Conservation (phyloP, 2,113 vertebrate species). For the Syngnathus scovelli region DNA sequence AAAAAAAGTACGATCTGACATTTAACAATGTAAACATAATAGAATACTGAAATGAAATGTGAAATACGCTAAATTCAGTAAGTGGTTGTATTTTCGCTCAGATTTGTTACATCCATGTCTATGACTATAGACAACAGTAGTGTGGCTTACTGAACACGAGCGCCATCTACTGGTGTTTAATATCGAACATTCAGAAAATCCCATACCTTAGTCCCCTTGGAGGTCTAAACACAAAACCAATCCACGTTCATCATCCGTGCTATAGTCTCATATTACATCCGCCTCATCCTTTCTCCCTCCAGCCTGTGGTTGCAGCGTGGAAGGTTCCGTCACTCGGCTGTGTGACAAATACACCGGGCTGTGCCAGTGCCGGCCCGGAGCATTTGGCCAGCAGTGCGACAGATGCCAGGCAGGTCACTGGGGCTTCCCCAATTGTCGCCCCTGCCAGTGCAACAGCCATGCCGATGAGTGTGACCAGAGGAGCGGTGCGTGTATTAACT, state of each 20-base stretch:
- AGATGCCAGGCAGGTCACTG: conserved; percentile 86
- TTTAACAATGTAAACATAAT: neutral
- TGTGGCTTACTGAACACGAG: neutral
- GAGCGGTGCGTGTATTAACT: conserved; percentile 80
- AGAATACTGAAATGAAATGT: neutral
- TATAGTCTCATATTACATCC: neutral
- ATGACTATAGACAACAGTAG: neutral
- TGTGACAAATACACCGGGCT: conserved; percentile 83
- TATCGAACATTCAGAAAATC: neutral
- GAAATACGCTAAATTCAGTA: neutral
- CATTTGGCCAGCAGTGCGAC: conserved; percentile 81
- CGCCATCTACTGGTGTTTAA: conserved; percentile 38
- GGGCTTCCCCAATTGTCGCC: conserved; percentile 87
- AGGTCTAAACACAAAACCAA: neutral
- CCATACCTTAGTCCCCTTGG: neutral
- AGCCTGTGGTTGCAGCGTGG: conserved; percentile 85
- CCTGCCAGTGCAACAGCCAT: conserved; percentile 85
- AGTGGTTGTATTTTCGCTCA: neutral
- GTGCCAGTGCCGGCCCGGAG: conserved; percentile 82
- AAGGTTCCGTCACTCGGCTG: conserved; percentile 78
- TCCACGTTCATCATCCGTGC: neutral
- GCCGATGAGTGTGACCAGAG: conserved; percentile 78
- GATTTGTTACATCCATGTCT: neutral
- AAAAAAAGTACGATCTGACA: neutral
- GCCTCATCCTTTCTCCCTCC: neutral